A percentile compares a stretch with the other conserved stretches of the same genome.
phyloP scores from a whole-genome alignment of 2,888 invertebrate genomes.

The Metallyticus violacea region DNA sequence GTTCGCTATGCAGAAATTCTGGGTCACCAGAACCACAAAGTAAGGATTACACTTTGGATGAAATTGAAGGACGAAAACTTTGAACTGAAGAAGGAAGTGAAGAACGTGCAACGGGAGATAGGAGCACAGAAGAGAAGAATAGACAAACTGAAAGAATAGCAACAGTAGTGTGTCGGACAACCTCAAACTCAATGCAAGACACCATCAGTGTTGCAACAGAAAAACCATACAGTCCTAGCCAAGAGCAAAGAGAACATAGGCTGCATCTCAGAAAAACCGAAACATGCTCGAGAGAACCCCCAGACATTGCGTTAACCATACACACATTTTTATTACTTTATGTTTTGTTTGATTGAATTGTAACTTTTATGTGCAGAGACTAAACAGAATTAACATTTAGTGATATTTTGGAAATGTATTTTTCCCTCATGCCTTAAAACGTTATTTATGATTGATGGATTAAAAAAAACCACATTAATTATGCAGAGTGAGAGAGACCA shows the following conservation, averaged over 20 bases:
- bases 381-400: too few species aligned
- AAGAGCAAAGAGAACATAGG: conserved; percentile 8
- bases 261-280: not conserved
- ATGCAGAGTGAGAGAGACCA: too few species aligned
- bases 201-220: not conserved
- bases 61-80: conserved; percentile 50
- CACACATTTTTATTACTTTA: not conserved
- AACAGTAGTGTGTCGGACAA: not conserved
- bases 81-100: conserved; percentile 43
- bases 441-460: too few species aligned
- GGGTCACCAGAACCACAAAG: conserved; percentile 64
- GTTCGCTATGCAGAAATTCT: conserved; percentile 57
- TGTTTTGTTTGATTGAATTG: too few species aligned
- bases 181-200: not conserved
- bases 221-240: not conserved
- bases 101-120: conserved; percentile 4
- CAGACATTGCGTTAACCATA: not conserved
- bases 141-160: conserved; percentile 13
- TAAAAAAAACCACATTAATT: too few species aligned
- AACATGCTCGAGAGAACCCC: not conserved
- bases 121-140: not conserved
- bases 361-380: too few species aligned
- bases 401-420: too few species aligned
- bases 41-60: conserved; percentile 58
- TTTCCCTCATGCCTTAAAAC: too few species aligned